Evolutionary conservation across 2,888 invertebrate genomes (phyloP).

Genomic region (Latheticus oryzae): DNA sequence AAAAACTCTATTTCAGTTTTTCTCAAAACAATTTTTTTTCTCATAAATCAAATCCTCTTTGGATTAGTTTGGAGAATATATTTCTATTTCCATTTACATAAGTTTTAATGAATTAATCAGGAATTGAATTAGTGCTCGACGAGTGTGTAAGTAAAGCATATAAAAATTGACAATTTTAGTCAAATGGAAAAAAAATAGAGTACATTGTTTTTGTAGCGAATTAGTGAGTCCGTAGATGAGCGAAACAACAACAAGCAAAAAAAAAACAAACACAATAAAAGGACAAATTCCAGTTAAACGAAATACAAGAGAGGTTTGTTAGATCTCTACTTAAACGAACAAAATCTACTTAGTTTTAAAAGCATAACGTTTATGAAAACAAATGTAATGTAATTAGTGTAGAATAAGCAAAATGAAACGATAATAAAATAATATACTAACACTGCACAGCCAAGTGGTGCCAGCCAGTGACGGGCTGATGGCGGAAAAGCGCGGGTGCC

Average conservation of each 20-base stretch:
- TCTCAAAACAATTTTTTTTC: too few relatives aligned
- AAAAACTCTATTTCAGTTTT: too few relatives aligned
- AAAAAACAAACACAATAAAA: conserved; percentile 26
- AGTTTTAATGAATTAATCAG: too few relatives aligned
- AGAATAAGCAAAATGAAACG: conserved; percentile 56
- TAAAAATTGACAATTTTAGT: too few relatives aligned
- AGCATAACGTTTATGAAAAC: conserved; percentile 60
- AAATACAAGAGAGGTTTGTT: conserved; percentile 50
- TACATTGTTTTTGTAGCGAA: background rate
- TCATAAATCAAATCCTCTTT: too few relatives aligned
- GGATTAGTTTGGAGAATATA: too few relatives aligned
- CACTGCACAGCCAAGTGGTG: conserved; percentile 75
- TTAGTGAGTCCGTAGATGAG: background rate
- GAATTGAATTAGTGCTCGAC: too few relatives aligned
- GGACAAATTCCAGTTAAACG: conserved; percentile 28
- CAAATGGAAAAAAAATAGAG: too few relatives aligned
- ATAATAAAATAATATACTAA: conserved; percentile 70
- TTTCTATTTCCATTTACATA: too few relatives aligned
- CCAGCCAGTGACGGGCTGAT: conserved; percentile 69
- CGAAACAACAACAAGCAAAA: conserved; percentile 16
- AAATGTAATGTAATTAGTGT: conserved; percentile 60
- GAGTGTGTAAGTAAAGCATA: too few relatives aligned
- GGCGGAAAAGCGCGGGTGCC: conserved; percentile 67
- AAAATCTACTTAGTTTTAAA: conserved; percentile 61
- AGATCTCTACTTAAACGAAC: conserved; percentile 54